phyloP scores from a whole-genome alignment of 2,888 invertebrate species.

The Mesochorus sp. region DNA sequence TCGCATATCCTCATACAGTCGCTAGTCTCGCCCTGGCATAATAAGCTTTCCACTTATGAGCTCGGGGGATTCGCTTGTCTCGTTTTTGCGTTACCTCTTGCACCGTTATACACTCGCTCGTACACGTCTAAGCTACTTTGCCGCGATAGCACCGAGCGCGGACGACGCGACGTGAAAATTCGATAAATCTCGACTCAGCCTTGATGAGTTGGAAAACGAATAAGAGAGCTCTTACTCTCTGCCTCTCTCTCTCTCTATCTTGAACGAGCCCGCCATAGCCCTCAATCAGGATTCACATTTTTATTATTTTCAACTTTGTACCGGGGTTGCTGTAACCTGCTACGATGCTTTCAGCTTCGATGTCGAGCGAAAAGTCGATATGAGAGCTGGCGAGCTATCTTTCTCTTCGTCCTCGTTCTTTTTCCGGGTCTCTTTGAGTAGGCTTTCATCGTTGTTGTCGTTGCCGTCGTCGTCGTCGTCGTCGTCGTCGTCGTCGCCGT shows the following conservation, averaged over 20 bases:
- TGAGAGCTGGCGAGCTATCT: constrained; percentile 13
- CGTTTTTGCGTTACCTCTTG: constrained; percentile 6
- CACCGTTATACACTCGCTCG: not conserved
- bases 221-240: not conserved
- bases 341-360: constrained; percentile 31
- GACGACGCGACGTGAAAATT: constrained; percentile 55
- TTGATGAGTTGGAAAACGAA: constrained; percentile 22
- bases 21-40: constrained; percentile 27
- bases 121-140: constrained; percentile 52
- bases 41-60: constrained; percentile 51
- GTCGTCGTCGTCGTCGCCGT: not conserved
- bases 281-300: constrained; percentile 19
- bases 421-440: not conserved
- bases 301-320: constrained; percentile 27
- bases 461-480: constrained; percentile 7
- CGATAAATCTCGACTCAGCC: constrained; percentile 54
- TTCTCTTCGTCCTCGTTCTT: constrained; percentile 7
- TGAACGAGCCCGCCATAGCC: not conserved
- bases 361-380: constrained; percentile 51
- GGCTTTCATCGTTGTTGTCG: constrained; percentile 24
- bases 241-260: not conserved
- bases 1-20: not conserved
- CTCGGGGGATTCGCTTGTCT: constrained; percentile 38
- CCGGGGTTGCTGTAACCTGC: constrained; percentile 1
- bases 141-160: constrained; percentile 3